phyloP scores from a whole-genome alignment of 2,113 vertebrate species.

The Xyliphius kryptos region DNA sequence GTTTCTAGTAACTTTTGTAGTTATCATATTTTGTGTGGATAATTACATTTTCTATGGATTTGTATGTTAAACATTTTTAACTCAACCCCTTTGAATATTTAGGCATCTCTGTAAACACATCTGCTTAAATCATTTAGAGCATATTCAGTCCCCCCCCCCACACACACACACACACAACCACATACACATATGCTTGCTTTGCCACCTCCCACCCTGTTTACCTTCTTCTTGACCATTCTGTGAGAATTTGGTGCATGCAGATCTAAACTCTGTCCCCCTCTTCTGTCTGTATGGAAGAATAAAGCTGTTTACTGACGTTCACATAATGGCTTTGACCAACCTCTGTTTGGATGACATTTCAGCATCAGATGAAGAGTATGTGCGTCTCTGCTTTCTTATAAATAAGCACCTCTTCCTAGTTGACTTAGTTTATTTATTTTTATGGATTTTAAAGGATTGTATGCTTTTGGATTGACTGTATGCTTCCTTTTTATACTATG shows the following conservation, averaged over 20 bases:
- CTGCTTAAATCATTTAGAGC: conserved; percentile 25
- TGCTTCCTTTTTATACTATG: too few species aligned
- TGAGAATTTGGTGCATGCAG: background rate
- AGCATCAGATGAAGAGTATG: conserved; percentile 12
- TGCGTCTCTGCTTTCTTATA: background rate
- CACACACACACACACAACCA: background rate
- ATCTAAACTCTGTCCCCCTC: conserved; percentile 35
- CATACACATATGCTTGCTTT: background rate
- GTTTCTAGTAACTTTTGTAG: too few species aligned
- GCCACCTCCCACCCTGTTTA: background rate
- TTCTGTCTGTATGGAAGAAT: conserved; percentile 39
- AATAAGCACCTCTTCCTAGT: conserved; percentile 3
- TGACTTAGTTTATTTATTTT: too few species aligned
- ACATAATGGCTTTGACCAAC: conserved; percentile 25
- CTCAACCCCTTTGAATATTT: background rate
- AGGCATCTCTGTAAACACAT: conserved; percentile 8
- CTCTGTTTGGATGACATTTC: conserved; percentile 6
- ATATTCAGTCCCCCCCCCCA: conserved; percentile 1
- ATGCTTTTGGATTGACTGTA: too few species aligned
- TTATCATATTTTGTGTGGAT: too few species aligned
- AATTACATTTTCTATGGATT: too few species aligned
- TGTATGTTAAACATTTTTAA: background rate
- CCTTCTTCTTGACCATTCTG: background rate
- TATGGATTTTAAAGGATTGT: too few species aligned
- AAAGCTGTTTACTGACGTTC: conserved; percentile 6